Evolutionary conservation across 2,888 invertebrate species (phyloP).

Genomic region (Nipponacmea schrenckii): DNA sequence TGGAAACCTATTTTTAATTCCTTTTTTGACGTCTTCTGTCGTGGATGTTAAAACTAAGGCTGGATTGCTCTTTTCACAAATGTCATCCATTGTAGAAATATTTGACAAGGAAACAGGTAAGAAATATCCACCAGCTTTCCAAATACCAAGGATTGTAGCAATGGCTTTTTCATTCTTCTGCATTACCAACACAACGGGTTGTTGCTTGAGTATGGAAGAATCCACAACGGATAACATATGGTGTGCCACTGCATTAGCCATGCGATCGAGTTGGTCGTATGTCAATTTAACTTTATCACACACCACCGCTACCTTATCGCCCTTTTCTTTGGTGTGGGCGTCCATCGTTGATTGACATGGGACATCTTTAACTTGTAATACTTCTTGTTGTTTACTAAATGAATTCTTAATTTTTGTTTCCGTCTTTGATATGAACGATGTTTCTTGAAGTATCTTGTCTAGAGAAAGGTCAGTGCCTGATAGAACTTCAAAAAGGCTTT

Average conservation of each 20-base stretch:
- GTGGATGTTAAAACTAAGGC: neutral
- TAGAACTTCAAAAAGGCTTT: neutral
- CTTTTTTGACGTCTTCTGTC: neutral
- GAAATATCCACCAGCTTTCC: constrained; percentile 20
- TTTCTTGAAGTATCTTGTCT: neutral
- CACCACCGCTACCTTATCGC: neutral
- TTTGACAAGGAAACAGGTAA: constrained; percentile 10
- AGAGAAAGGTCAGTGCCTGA: neutral
- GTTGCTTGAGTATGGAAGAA: neutral
- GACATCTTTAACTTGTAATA: neutral
- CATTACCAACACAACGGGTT: neutral
- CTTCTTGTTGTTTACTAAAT: neutral
- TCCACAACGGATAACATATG: neutral
- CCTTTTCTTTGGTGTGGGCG: neutral
- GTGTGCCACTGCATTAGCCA: neutral
- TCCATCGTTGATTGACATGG: neutral
- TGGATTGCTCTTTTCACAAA: neutral
- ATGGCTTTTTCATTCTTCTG: constrained; percentile 7
- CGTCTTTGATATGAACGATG: neutral
- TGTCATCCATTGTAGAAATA: neutral
- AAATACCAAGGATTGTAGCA: constrained; percentile 17
- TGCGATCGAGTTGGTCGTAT: neutral
- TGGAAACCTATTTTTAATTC: neutral
- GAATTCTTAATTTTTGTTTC: neutral
- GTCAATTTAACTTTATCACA: neutral